Evolutionary conservation across 2,888 invertebrate genomes (phyloP).

Genomic region (Pandemis cinnamomeana): DNA sequence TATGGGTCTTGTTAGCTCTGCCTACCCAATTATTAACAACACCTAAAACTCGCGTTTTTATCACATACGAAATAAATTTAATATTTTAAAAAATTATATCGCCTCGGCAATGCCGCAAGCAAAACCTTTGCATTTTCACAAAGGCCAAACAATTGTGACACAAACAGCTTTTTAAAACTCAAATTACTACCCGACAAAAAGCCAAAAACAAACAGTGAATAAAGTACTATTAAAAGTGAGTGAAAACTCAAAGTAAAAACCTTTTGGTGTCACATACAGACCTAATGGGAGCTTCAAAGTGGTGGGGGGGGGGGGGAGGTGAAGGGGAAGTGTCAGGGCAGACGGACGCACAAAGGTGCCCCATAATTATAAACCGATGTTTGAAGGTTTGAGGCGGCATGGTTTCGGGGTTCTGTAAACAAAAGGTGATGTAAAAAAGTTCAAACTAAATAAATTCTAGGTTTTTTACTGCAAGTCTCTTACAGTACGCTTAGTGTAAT

Average conservation of each 20-base stretch:
- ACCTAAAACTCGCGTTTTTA: neutral
- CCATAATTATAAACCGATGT: slow-evolving; percentile 31
- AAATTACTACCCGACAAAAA: neutral
- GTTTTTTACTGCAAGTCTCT: no score
- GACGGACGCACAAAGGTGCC: slow-evolving; percentile 27
- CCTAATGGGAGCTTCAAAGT: slow-evolving; percentile 26
- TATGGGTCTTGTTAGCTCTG: no score
- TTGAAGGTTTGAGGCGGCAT: neutral
- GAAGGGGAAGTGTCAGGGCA: slow-evolving; percentile 26
- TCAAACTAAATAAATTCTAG: no score
- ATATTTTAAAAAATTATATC: neutral
- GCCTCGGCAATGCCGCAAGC: neutral
- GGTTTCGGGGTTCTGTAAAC: neutral
- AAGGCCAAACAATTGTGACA: neutral
- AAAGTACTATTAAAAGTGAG: slow-evolving; percentile 4
- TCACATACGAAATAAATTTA: neutral
- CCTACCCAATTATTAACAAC: neutral
- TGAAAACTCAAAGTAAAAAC: slow-evolving; percentile 25
- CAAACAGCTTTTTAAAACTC: slow-evolving; percentile 3
- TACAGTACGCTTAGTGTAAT: no score
- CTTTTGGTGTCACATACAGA: slow-evolving; percentile 32
- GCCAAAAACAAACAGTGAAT: neutral
- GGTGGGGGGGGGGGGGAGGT: neutral
- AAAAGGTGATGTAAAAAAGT: no score
- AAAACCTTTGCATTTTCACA: neutral